Evolutionary conservation across 2,888 invertebrate species (phyloP), one percentile per base, ranked within the genome.

Genomic region (Aproaerema taeniolella): DNA sequence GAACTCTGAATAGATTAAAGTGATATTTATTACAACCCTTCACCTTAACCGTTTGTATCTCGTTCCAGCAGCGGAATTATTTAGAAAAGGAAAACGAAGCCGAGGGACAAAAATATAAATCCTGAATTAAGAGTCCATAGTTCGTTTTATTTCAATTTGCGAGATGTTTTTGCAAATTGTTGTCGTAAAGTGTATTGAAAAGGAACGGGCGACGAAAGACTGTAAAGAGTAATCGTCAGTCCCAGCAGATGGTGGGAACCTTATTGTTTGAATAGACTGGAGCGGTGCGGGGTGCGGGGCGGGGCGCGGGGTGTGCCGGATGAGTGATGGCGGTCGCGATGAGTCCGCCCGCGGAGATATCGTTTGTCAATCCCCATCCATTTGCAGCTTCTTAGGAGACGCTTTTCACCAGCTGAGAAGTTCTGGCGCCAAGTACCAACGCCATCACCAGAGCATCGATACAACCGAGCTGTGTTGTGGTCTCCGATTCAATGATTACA

Each of bases 1-100:
- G 15, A 16, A 7, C 31, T 9, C 15, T 2, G 31, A 10, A 15
- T 15, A 16, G 16, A 31, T 31, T 31, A 31, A 17, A n/a, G 2
- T 14, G 31, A 15, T 31, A 31, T 31, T 31, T 31, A 31, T 31
- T 31, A 9, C 31, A 15, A 7, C 6, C 14, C 14, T 30, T 12
- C 12, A 28, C 28, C 11, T 20, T 6, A 20, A 20, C 7, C 20
- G 20, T 20, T 20, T 7, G 20, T 6, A 7, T 20, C 7, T 7
- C 20, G 7, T 20, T 20, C 5, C 4, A 20, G 7, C 20, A 20
- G 20, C 20, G 20, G 20, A 20, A 20, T 20, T 20, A 20, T 20
- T 20, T 20, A 20, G n/a, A 26, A 9, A 26, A n/a, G 8, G n/a
- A 26, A 2, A n/a, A 26, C 26, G 26, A 9, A 9, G 26, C 26